Evolutionary conservation across 2,113 vertebrate species (phyloP), one percentile per base, ranked within the genome.

Genomic region (Pogonocichla stellata): DNA sequence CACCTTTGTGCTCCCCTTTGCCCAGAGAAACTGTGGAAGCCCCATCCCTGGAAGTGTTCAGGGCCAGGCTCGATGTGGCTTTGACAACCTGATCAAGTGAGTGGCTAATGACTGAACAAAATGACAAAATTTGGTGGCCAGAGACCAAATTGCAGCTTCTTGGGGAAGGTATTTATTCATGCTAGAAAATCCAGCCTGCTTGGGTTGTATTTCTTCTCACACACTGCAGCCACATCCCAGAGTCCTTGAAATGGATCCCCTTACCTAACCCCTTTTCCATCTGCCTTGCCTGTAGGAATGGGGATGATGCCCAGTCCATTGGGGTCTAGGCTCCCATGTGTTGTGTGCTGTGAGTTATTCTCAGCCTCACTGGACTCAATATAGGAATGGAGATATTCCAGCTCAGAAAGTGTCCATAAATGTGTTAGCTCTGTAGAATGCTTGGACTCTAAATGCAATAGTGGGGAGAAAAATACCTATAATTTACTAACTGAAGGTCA

Each of bases 401-500:
- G 69, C 47, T 56, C 14, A 12, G 53, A 50, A 83, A 65, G 1
- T 17, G 23, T 45, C 78, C 33, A 3, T 48, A 92, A 88, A 80
- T 3, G 2, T 43, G 33, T 36, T 92, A 77, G 28, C n/a, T 86
- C 28, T 47, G 51, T 47, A 67, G 54, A 3, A 0, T 78, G 80
- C 69, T 84, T 86, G 42, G 47, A 74, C 58, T 78, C 73, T 29
- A 88, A 91, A 81, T 78, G 60, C 26, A 67, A 8, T 56, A 78
- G 33, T 15, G 11, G 53, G 40, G 64, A 84, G 60, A 91, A 69
- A 81, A 89, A 74, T 86, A 83, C 40, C 58, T 70, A 66, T 40
- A 48, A 90, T 93, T 93, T 93, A 77, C 75, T 73, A 36, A 47
- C 26, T 40, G 60, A 84, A 57, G 33, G 64, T 86, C 65, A 74